A percentile compares a stretch with the other conserved stretches of the same genome.
These are phyloP conservation scores for Hydrotaea diabolus DNA, from an alignment of 2,888 invertebrate genomes.

Conservation along the genomic window DNA sequence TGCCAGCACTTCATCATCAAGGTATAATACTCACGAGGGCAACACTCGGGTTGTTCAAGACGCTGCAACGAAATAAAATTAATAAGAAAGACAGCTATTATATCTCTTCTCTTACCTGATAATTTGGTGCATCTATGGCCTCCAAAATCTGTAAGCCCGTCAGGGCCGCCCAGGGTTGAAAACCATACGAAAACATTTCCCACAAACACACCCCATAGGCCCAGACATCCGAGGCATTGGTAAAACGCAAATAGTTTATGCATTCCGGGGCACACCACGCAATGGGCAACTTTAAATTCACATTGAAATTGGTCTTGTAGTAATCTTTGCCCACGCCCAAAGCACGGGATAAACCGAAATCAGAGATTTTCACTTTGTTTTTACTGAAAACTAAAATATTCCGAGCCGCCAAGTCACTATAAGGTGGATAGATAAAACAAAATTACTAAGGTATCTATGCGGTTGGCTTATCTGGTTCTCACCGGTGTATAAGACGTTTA, in stretches of 20 bases:
- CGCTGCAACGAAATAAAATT: conserved; percentile 82
- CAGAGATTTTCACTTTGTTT: conserved; percentile 98
- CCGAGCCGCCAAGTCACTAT: conserved; percentile 96
- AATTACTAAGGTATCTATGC: neutral
- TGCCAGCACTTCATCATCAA: conserved; percentile 98
- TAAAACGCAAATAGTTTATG: conserved; percentile 96
- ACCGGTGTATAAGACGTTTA: conserved; percentile 97
- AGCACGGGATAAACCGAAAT: conserved; percentile 97
- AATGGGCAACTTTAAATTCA: conserved; percentile 97
- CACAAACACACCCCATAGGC: conserved; percentile 98
- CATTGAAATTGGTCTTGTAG: conserved; percentile 98
- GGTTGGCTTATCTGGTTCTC: conserved; percentile 64
- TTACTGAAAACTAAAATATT: conserved; percentile 98
- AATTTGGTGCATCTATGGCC: conserved; percentile 96
- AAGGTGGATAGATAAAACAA: neutral
- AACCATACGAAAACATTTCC: conserved; percentile 99
- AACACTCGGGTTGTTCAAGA: conserved; percentile 95
- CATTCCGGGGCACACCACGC: conserved; percentile 99
- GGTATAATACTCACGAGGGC: conserved; percentile 94
- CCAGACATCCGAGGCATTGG: conserved; percentile 98
- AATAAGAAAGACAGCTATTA: neutral
- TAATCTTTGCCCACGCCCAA: conserved; percentile 99
- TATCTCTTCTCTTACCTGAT: conserved; percentile 82
- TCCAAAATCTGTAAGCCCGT: conserved; percentile 97
- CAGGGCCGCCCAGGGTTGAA: conserved; percentile 98